Base-by-base conservation (phyloP, 2,797 vertebrate genomes). In the Acipenser transmontanus region DNA sequence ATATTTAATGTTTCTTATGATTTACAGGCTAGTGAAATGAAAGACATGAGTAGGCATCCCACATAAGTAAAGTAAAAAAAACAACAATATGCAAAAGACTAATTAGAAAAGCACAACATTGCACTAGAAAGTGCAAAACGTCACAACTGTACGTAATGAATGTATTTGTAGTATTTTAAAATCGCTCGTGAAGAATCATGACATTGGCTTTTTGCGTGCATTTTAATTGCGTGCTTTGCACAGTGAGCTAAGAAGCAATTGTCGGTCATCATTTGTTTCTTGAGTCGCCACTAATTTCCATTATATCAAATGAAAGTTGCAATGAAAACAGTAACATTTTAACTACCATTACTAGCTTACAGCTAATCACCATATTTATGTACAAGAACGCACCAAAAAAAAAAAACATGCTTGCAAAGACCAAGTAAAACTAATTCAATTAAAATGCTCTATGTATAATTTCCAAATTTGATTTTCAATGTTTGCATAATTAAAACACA, bases 211-310 rank as follows among this genome's bases (percentile, higher is more conserved):
- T 72, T 72, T 70, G 68, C 70, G 64, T 66, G 34, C 76, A 70
- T 54, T 73, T 73, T 77, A 77, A 78, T 78, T 77, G 73, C 63
- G 64, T 72, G 61, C 62, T 64, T 66, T 69, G 66, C 73, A 71
- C 68, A 67, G 66, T 62, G 59, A 17, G 17, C 17, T 17, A 1
- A 17, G 17, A 34, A 50, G 61, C 49, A 71, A 69, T 65, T 67
- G 70, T 64, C 69, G 66, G 68, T 66, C 63, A 71, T 63, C 57
- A 49, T 12, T 47, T 69, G 50, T 34, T 68, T 61, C 50, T 54
- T 56, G 49, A 34, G 51, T 64, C 66, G 66, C 63, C 64, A 49
- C 48, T 14, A 47, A 60, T 56, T 66, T 61, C 69, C 68, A 64
- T 72, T 72, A 69, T 52, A 62, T 60, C 52, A 49, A 67, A 52